phyloP scores from a whole-genome alignment of 2,113 vertebrate genomes.

The Ciconia stormi region DNA sequence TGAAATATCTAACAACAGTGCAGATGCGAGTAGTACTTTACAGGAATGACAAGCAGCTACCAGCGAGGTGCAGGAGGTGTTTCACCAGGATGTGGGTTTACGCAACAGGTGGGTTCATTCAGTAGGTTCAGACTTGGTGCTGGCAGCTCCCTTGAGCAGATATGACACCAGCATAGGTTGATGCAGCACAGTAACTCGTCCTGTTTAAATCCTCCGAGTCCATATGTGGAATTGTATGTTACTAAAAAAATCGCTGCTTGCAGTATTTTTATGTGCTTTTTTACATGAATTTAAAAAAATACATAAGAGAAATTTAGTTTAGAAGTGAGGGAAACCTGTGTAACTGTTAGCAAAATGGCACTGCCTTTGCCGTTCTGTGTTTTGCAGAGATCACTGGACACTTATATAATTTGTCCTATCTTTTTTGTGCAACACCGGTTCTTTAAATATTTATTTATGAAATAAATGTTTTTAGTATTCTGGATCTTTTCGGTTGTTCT shows the following conservation, averaged over 20 bases:
- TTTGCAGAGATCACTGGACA: neutral
- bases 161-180: neutral
- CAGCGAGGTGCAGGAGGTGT: accelerated
- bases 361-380: accelerated
- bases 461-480: neutral
- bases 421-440: neutral
- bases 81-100: neutral
- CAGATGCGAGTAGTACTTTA: neutral
- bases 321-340: neutral
- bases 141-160: neutral
- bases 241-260: neutral
- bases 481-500: neutral
- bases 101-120: neutral
- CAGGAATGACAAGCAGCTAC: neutral
- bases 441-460: neutral
- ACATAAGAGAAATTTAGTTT: neutral
- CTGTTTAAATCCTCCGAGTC: neutral
- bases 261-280: neutral
- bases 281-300: neutral
- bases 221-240: neutral
- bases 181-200: neutral
- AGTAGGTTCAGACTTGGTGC: neutral
- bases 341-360: neutral
- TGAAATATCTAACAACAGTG: neutral
- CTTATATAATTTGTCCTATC: neutral